Conservation (phyloP, 53 echinoderm and acorn worm genomes). For the Stichopus horrens region DNA sequence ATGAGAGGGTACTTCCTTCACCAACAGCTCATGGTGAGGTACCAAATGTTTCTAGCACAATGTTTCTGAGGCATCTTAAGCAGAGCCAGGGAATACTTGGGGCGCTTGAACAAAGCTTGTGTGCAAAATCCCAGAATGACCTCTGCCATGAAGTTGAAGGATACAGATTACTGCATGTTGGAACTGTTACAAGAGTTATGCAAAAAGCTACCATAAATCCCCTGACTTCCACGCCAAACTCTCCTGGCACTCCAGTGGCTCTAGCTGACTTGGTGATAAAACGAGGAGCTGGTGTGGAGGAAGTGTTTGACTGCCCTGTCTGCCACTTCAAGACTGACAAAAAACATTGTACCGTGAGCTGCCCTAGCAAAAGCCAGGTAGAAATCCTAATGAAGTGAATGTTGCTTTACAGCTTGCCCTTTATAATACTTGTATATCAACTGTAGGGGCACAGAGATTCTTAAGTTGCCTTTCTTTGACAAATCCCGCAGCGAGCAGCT, state of each 20-base stretch:
- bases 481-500: background rate
- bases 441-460: slow-evolving; percentile 17
- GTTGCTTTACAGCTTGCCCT: slow-evolving; percentile 23
- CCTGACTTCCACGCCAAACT: too few species aligned
- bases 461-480: background rate
- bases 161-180: background rate
- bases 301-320: too few species aligned
- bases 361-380: background rate
- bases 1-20: background rate
- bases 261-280: too few species aligned
- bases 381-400: slow-evolving; percentile 11
- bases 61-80: slow-evolving; percentile 9
- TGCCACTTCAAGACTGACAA: too few species aligned
- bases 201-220: background rate
- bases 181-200: background rate
- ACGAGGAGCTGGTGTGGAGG: too few species aligned
- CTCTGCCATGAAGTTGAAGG: background rate
- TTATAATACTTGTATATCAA: slow-evolving; percentile 7
- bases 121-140: background rate
- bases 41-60: slow-evolving; percentile 10
- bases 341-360: too few species aligned
- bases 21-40: slow-evolving; percentile 22
- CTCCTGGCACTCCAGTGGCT: too few species aligned
- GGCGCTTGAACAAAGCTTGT: background rate
- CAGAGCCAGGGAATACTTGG: background rate